phyloP scores from a whole-genome alignment of 1,140 invertebrate species.

The Nasonia giraulti region DNA sequence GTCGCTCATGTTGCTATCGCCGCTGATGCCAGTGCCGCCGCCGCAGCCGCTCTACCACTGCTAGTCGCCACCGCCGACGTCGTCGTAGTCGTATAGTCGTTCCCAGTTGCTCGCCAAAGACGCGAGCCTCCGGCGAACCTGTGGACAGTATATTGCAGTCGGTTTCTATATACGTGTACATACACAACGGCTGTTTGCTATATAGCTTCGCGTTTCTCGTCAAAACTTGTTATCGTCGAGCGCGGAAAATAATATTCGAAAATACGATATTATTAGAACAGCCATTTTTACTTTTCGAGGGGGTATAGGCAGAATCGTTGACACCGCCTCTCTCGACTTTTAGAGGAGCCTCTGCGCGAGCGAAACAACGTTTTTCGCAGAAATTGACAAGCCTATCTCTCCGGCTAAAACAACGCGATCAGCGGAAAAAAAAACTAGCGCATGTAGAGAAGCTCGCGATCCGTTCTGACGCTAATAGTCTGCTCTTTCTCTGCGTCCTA shows the following conservation, averaged over 20 bases:
- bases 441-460: background rate
- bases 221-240: too few relatives aligned
- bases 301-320: too few relatives aligned
- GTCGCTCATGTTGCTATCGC: conserved; percentile 52
- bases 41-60: background rate
- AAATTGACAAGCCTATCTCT: background rate
- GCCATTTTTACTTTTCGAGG: too few relatives aligned
- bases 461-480: background rate
- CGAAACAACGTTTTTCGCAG: background rate
- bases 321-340: too few relatives aligned
- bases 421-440: too few relatives aligned
- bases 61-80: background rate
- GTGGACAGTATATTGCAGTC: background rate
- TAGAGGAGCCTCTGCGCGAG: too few relatives aligned
- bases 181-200: too few relatives aligned
- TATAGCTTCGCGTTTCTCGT: too few relatives aligned
- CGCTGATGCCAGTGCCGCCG: background rate
- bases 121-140: background rate
- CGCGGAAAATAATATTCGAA: too few relatives aligned
- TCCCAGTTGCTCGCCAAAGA: background rate
- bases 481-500: background rate
- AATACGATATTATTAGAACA: too few relatives aligned
- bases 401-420: background rate
- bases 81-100: background rate
- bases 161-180: background rate